A percentile compares a stretch with the other conserved stretches of the same genome.
Evolutionary conservation across 2,888 invertebrate genomes (phyloP).

Genomic region (Drosophila anceps): DNA sequence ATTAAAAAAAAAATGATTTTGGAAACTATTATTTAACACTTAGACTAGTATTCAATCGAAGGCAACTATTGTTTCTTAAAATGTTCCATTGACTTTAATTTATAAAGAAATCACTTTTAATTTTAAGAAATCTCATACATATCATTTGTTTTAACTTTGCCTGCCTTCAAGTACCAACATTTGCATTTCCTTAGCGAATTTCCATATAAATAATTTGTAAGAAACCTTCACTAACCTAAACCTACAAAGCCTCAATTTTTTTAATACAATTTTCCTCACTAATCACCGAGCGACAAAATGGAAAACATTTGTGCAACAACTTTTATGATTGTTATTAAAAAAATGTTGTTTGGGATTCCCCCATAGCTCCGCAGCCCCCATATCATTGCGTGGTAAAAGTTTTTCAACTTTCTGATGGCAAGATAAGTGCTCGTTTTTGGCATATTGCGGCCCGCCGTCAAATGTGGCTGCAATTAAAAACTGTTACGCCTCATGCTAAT

Average conservation of each 20-base stretch:
- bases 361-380: neutral
- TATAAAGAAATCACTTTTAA: neutral
- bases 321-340: constrained; percentile 68
- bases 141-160: neutral
- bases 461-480: constrained; percentile 83
- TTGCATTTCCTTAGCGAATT: neutral
- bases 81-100: neutral
- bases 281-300: constrained; percentile 51
- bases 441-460: constrained; percentile 70
- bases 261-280: constrained; percentile 20
- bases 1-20: neutral
- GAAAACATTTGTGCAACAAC: constrained; percentile 63
- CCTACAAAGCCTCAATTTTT: neutral
- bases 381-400: constrained; percentile 48
- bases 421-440: constrained; percentile 72
- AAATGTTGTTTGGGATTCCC: constrained; percentile 17
- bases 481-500: constrained; percentile 82
- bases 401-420: constrained; percentile 75
- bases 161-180: neutral
- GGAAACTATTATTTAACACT: neutral
- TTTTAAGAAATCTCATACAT: neutral
- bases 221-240: neutral
- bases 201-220: neutral
- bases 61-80: neutral
- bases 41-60: too few species aligned